Conservation (phyloP, 2,888 invertebrate species). For the Bruchidius siliquastri region DNA sequence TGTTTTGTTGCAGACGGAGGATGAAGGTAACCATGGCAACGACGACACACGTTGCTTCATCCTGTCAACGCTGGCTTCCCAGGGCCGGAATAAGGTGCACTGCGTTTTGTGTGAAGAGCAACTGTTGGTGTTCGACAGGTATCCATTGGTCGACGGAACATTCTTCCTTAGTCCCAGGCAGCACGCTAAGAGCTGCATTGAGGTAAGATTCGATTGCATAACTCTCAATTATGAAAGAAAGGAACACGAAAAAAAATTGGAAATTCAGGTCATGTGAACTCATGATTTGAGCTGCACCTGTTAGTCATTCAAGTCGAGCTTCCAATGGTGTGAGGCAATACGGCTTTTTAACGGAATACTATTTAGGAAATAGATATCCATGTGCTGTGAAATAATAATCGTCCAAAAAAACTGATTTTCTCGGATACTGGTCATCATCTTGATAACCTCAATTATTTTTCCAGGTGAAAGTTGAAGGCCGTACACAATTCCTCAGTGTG, state of each 20-base stretch:
- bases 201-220: conserved; percentile 56
- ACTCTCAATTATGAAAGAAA: conserved; percentile 2
- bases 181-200: conserved; percentile 80
- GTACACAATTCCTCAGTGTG: conserved; percentile 84
- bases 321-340: too few species aligned
- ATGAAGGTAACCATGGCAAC: conserved; percentile 96
- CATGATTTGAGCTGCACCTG: too few species aligned
- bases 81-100: conserved; percentile 79
- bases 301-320: too few species aligned
- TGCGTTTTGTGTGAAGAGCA: conserved; percentile 86
- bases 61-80: conserved; percentile 86
- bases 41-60: conserved; percentile 97
- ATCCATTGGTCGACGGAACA: conserved; percentile 95
- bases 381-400: too few species aligned
- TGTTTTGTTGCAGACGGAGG: conserved; percentile 77
- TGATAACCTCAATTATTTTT: conserved; percentile 15
- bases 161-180: conserved; percentile 95
- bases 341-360: too few species aligned
- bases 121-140: conserved; percentile 92
- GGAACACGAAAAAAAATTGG: too few species aligned
- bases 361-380: too few species aligned
- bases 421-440: too few species aligned
- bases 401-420: too few species aligned
- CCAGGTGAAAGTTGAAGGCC: conserved; percentile 87
- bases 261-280: too few species aligned